Conservation (phyloP, 1,140 invertebrate genomes). For the Saccostrea echinata region DNA sequence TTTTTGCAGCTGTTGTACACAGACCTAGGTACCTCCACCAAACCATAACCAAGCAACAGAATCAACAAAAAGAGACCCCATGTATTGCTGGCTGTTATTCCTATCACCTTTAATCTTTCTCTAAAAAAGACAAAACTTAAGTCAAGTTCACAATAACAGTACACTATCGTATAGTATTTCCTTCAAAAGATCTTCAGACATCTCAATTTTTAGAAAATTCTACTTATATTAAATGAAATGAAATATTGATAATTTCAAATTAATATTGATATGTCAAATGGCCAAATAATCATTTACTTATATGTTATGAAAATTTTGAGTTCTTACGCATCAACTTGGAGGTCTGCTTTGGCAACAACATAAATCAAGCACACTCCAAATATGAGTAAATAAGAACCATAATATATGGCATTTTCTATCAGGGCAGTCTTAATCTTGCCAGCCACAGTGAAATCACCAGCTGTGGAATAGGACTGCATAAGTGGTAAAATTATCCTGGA, state of each 20-base stretch:
- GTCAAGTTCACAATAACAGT: neutral
- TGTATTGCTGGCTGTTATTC: constrained; percentile 99
- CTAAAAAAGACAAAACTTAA: constrained; percentile 77
- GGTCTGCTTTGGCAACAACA: constrained; percentile 92
- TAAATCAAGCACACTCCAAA: constrained; percentile 97
- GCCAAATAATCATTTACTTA: too few relatives aligned
- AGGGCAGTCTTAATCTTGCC: constrained; percentile 97
- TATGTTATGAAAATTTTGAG: neutral
- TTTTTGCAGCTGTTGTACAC: constrained; percentile 91
- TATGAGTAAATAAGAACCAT: constrained; percentile 97
- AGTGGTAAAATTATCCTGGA: constrained; percentile 95
- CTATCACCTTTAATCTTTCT: constrained; percentile 96
- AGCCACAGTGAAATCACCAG: constrained; percentile 96
- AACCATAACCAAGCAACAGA: constrained; percentile 95
- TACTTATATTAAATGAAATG: neutral
- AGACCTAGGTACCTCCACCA: constrained; percentile 96
- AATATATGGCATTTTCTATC: constrained; percentile 98
- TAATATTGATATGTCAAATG: too few relatives aligned
- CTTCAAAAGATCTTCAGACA: neutral
- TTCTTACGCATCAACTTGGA: constrained; percentile 92
- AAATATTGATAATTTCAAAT: too few relatives aligned
- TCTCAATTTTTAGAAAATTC: neutral
- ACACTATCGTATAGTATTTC: neutral
- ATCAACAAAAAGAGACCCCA: constrained; percentile 99
- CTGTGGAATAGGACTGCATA: constrained; percentile 99